Evolutionary conservation across 2,113 vertebrate genomes (phyloP), one percentile per base, ranked within the genome.

Genomic region (Psittacula cyanocephala): DNA sequence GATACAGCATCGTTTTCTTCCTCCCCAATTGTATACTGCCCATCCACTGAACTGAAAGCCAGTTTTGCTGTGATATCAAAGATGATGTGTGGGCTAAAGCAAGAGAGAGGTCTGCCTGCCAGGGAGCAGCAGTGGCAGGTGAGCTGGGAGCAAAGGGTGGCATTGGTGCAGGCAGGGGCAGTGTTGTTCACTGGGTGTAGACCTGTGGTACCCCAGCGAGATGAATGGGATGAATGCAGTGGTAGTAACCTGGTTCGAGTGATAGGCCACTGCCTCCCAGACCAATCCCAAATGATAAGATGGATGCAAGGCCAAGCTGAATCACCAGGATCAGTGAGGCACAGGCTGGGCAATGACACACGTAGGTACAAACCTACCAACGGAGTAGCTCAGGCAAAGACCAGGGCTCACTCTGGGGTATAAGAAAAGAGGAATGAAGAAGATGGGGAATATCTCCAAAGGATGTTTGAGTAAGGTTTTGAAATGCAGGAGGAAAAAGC

Each of bases 301-400:
- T 11, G 13, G 46, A 7, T 37, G 15, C 17, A n/a, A n/a, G 8
- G 57, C n/a, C 31, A 47, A 44, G 52, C 7, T 0, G 1, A 33
- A 7, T 46, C 18, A 3, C 37, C 18, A 4, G 64, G 33, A 33
- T 19, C 19, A 46, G 44, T 0, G 10, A 86, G 52, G 23, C 9
- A 25, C 5, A 27, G n/a, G 15, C 23, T 39, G 24, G 17, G 31
- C 60, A 63, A 39, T 43, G 22, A 6, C 7, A 15, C 57, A 6
- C 3, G 2, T 17, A 16, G 28, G 15, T 39, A 69, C 13, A 72
- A 35, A 37, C 1, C 10, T 47, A 22, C 10, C 25, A 10, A 3
- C 50, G n/a, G 9, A 9, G 4, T 10, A 53, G 31, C 12, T 67
- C 28, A 18, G 46, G 20, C 10, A 35, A 29, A 17, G 47, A 31